Base-by-base conservation (phyloP, 2,797 vertebrate species). In the Sebastes diaconus region DNA sequence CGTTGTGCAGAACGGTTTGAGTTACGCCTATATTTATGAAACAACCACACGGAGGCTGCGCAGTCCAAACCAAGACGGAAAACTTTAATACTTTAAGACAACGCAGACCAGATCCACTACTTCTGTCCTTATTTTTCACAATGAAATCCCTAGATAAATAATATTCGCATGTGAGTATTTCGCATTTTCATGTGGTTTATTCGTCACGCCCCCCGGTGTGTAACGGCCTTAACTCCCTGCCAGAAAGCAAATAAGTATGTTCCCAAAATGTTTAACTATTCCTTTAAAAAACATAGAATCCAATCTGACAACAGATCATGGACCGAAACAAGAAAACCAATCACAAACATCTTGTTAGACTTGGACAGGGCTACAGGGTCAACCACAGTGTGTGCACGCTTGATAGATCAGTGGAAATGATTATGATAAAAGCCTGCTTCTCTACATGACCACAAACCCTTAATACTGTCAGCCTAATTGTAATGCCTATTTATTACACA, bases 401-500 rank as follows among this genome's bases (percentile, higher is more conserved):
- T 77, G 64, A 86, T 85, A 78, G 81, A 86, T 76, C 30, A 59
- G 55, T 52, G 24, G 75, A 74, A 73, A 77, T 83, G n/a, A 73
- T 69, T 57, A 61, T 58, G 61, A 85, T 82, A 30, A 84, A 88
- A 84, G 69, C 68, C 58, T 71, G 7, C 73, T n/a, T 59, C 55
- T 74, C n/a, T 64, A 16, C 54, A 10, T 24, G 22, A 76, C 79
- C 81, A 80, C 85, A 82, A 22, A 24, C 24, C 2, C 30, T 25
- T 55, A n/a, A 77, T 73, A 87, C 73, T 60, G 80, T 87, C 77
- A 69, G 52, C 20, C 74, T 88, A 84, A 90, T 75, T 81, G 68
- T 85, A 46, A 71, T 68, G 36, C 27, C 74, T 86, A 81, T 88
- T 90, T 88, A 93, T 85, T 81, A 88, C 77, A 64, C 75, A 81